Evolutionary conservation across 2,113 vertebrate species (phyloP).

Genomic region (Crotalus viridis): DNA sequence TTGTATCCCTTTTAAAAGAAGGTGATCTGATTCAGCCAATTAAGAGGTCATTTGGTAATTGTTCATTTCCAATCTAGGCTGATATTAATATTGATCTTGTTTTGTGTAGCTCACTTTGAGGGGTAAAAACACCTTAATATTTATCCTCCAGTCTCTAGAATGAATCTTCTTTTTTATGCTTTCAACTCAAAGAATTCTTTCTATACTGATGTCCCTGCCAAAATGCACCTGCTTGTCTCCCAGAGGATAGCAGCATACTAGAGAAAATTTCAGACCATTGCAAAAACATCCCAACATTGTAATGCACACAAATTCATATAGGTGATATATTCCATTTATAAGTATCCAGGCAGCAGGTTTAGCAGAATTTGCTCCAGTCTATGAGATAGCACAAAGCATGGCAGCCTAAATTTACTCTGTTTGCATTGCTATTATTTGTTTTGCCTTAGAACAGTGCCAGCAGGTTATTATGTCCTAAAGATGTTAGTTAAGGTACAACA

Average conservation of each 20-base stretch:
- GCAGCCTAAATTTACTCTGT: neutral
- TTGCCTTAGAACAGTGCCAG: neutral
- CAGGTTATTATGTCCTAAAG: neutral
- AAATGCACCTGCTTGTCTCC: neutral
- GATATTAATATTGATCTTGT: neutral
- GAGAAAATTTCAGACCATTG: neutral
- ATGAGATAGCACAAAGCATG: neutral
- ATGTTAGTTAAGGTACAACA: neutral
- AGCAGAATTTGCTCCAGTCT: neutral
- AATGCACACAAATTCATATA: neutral
- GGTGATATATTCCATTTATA: neutral
- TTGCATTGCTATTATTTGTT: neutral
- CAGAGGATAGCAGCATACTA: neutral
- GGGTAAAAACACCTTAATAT: slow-evolving; percentile 8
- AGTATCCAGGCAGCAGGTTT: neutral
- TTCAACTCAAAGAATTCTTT: neutral
- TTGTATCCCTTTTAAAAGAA: slow-evolving; percentile 40
- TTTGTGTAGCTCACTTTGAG: neutral
- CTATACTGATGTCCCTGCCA: neutral
- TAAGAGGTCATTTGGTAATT: slow-evolving; percentile 12
- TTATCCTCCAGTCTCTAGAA: slow-evolving; percentile 3
- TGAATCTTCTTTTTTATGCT: slow-evolving; percentile 1
- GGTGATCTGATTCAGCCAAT: slow-evolving; percentile 34
- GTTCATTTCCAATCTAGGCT: slow-evolving; percentile 19
- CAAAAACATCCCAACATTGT: neutral